phyloP scores from a whole-genome alignment of 2,888 invertebrate species.

The Platynereis dumerilii region DNA sequence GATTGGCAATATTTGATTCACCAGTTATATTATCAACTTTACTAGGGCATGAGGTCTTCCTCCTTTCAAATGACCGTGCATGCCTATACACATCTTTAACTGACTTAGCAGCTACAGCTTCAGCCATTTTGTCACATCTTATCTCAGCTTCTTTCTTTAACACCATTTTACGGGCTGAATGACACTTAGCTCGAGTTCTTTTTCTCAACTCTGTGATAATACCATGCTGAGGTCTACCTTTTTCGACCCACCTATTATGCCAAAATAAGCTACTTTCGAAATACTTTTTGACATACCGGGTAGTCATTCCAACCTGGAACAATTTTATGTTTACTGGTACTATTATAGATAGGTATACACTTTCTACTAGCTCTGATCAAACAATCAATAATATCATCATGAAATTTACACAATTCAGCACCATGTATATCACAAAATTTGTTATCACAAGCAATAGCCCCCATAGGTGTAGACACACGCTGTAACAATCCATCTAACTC shows the following conservation, averaged over 20 bases:
- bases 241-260: slow-evolving; percentile 2
- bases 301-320: no score
- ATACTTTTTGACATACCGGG: background rate
- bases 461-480: background rate
- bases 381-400: slow-evolving; percentile 7
- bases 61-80: no score
- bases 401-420: background rate
- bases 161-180: background rate
- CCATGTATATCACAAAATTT: background rate
- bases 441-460: background rate
- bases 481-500: background rate
- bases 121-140: no score
- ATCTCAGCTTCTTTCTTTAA: no score
- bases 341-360: slow-evolving; percentile 2
- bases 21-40: no score
- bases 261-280: background rate
- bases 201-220: background rate
- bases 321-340: background rate
- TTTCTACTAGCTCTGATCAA: no score
- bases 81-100: no score
- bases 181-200: background rate
- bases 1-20: no score
- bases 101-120: no score
- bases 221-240: background rate
- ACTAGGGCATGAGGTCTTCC: no score